Percentiles rank a stretch among this genome's conserved stretches.
Evolutionary conservation across 2,113 vertebrate species (phyloP).

Genomic region (Eretmochelys imbricata): DNA sequence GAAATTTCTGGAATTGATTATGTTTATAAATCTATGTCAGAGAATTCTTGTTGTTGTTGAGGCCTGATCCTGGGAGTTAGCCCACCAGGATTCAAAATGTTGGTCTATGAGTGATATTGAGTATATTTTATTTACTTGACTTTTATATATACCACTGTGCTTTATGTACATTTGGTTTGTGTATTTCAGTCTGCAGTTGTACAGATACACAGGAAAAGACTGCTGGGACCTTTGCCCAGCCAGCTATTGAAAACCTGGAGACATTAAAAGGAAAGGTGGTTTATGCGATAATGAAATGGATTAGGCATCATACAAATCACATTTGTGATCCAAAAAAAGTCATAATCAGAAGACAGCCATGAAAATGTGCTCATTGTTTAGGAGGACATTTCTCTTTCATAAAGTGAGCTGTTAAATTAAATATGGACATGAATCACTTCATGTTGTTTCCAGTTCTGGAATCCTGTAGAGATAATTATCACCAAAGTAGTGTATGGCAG

Average conservation of each 20-base stretch:
- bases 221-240: background rate
- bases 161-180: background rate
- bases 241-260: background rate
- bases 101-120: background rate
- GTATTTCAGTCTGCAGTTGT: background rate
- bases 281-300: accelerated
- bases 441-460: background rate
- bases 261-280: background rate
- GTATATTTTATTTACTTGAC: background rate
- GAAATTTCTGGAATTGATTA: background rate
- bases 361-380: background rate
- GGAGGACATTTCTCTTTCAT: background rate
- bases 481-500: accelerated
- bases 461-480: background rate
- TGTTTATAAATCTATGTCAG: background rate
- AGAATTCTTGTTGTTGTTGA: background rate
- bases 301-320: background rate
- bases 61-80: background rate
- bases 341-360: background rate
- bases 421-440: background rate
- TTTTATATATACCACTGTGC: background rate
- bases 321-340: accelerated
- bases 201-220: background rate
- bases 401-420: background rate
- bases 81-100: background rate